These are phyloP conservation scores for Eupleurogrammus muticus DNA, from an alignment of 2,797 vertebrate species.

Conservation along the genomic window DNA sequence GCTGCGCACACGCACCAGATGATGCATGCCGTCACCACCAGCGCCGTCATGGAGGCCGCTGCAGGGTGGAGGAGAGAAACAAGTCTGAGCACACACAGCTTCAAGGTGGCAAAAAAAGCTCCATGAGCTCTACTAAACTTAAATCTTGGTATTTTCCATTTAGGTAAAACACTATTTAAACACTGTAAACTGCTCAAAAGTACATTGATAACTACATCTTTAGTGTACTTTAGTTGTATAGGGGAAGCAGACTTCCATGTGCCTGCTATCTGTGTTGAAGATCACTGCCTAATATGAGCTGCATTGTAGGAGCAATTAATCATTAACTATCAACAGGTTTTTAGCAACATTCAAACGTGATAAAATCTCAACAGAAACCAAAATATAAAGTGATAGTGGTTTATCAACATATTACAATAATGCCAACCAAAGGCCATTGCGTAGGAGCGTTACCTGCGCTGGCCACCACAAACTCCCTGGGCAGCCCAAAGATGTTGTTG, in stretches of 20 bases:
- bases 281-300: background rate
- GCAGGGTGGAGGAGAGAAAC: conserved; percentile 12
- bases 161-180: background rate
- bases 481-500: conserved; percentile 94
- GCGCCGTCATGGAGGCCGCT: conserved; percentile 97
- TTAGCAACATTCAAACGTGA: background rate
- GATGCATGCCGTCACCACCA: conserved; percentile 95
- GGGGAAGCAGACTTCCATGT: background rate
- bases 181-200: background rate
- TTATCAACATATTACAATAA: background rate
- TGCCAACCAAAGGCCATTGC: background rate
- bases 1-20: conserved; percentile 98
- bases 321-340: background rate
- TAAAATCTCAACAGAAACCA: background rate
- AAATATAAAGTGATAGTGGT: background rate
- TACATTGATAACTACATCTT: background rate
- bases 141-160: background rate
- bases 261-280: background rate
- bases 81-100: conserved; percentile 9
- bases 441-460: conserved; percentile 87
- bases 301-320: background rate
- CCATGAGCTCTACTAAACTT: too few relatives aligned
- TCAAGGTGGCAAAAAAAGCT: background rate
- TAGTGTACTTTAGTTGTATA: background rate
- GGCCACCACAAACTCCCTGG: conserved; percentile 94